Evolutionary conservation across 2,113 vertebrate genomes (phyloP), one percentile per base, ranked within the genome.

Genomic region (Hippocampus barbouri): DNA sequence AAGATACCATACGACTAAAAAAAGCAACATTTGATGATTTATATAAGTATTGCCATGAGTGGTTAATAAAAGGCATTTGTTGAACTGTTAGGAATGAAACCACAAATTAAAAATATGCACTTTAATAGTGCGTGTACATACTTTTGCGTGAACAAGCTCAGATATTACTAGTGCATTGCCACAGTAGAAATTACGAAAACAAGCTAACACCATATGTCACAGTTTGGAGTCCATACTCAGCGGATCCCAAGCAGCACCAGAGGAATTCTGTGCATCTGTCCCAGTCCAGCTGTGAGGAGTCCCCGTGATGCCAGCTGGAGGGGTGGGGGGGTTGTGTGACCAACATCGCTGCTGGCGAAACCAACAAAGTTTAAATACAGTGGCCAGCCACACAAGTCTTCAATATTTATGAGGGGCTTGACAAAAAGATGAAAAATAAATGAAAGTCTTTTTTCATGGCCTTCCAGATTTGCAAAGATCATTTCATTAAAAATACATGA

Each of bases 371-470:
- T 90, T 90, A 79, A 80, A 87, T 70, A 81, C 86, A 81, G 83
- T 80, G 83, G 91, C 91, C 91, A 91, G 84, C 81, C 76, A 72
- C 85, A 83, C 67, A 64, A 74, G 61, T 69, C 79, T 93, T 79
- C 92, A 93, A 92, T 92, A 93, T 93, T 93, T 74, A 93, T 92
- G 75, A 91, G 84, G 65, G 53, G 82, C 89, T 88, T 87, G 89
- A 92, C 92, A 92, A 92, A 93, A 92, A 92, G 86, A 93, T 93
- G 83, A 93, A 91, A 93, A 92, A 93, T 93, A 83, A 89, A 93
- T 92, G 89, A 91, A 81, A 86, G 76, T 57, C 79, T 79, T 89
- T 92, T 92, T 90, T 93, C 85, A 93, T 91, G 87, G 80, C 77
- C 86, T 89, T 93, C 91, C 92, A 93, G 89, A 88, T 93, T 91